A percentile compares a stretch with the other conserved stretches of the same genome.
Evolutionary conservation across 2,888 invertebrate species (phyloP).

Genomic region (Diaprepes abbreviatus): DNA sequence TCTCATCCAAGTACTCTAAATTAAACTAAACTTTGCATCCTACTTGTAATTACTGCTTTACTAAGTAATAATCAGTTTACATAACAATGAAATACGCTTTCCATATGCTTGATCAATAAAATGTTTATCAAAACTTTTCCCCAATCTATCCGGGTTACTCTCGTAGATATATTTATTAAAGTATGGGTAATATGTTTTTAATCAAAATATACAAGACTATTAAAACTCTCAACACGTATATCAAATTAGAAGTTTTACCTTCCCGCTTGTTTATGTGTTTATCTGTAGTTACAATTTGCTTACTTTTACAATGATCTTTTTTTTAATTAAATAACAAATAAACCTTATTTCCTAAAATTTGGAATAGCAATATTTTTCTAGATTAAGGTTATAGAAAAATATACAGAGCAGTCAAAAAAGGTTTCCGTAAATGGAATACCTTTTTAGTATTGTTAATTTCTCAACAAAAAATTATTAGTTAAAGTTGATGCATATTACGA

Average conservation of each 20-base stretch:
- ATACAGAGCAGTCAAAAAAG: no score
- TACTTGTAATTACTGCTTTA: neutral
- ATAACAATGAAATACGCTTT: constrained; percentile 1
- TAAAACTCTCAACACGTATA: neutral
- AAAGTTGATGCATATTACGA: no score
- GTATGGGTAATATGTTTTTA: neutral
- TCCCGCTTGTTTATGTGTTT: neutral
- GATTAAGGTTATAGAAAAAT: no score
- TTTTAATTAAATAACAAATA: no score
- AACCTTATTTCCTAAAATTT: no score
- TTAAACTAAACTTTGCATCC: neutral
- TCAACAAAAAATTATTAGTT: no score
- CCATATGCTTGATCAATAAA: constrained; percentile 5
- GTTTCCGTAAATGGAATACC: no score
- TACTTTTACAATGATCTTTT: no score
- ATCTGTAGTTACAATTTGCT: neutral
- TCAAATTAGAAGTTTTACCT: constrained; percentile 1
- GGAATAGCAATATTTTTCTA: no score
- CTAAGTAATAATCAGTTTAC: neutral
- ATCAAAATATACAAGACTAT: neutral
- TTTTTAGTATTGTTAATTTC: no score
- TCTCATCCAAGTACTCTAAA: no score
- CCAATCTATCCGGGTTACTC: neutral
- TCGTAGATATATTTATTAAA: neutral
- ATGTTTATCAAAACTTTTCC: neutral